Conservation (phyloP, 2,888 invertebrate species). For the Ditylenchus weischeri region DNA sequence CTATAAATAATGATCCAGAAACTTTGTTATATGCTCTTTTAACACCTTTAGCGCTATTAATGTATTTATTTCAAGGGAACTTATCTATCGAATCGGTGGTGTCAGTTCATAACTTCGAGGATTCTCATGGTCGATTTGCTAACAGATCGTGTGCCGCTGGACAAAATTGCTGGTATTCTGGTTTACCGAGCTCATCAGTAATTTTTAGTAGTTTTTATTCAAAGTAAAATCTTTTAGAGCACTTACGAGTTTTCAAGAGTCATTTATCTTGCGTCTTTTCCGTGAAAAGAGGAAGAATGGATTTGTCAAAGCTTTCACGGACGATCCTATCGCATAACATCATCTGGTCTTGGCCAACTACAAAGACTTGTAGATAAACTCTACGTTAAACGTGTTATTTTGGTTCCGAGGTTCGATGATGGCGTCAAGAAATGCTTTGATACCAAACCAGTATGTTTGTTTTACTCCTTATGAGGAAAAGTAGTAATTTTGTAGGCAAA, state of each 20-base stretch:
- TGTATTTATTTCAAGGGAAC: constrained; percentile 46
- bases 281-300: constrained; percentile 74
- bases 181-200: constrained; percentile 78
- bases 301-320: constrained; percentile 79
- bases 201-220: constrained; percentile 7
- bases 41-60: too few species aligned
- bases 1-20: not conserved
- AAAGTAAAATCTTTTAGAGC: constrained; percentile 36
- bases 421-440: constrained; percentile 43
- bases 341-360: constrained; percentile 83
- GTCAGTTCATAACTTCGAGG: constrained; percentile 88
- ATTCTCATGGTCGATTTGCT: constrained; percentile 92
- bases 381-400: constrained; percentile 70
- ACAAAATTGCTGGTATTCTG: constrained; percentile 83
- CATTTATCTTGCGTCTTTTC: constrained; percentile 69
- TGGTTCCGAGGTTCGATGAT: constrained; percentile 53
- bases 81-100: constrained; percentile 83
- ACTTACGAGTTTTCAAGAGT: constrained; percentile 52
- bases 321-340: constrained; percentile 68
- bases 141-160: constrained; percentile 81
- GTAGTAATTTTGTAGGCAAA: constrained; percentile 19
- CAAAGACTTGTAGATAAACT: constrained; percentile 89
- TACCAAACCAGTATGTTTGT: not conserved
- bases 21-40: not conserved
- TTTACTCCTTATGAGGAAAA: constrained; percentile 13